Conservation (phyloP, 2,113 vertebrate species). For the Pygathrix nemaeus region DNA sequence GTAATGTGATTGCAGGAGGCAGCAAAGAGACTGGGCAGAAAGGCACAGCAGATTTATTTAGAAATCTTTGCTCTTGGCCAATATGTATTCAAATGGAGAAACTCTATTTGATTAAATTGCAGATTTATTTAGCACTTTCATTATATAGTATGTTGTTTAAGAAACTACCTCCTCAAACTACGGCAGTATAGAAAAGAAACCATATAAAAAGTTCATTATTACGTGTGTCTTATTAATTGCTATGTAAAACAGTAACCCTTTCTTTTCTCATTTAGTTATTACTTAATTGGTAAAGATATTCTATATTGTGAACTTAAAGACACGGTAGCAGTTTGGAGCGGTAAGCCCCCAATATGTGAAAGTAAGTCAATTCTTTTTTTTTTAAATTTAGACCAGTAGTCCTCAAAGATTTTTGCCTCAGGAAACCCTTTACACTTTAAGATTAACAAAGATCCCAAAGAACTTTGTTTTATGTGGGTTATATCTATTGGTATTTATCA, state of each 20-base stretch:
- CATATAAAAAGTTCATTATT: background rate
- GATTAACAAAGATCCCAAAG: background rate
- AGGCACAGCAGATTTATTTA: background rate
- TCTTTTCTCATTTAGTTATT: conserved; percentile 59
- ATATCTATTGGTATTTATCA: conserved; percentile 1
- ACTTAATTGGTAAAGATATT: background rate
- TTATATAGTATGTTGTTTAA: background rate
- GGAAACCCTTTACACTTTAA: background rate
- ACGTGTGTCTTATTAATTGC: background rate
- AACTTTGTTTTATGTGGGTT: background rate
- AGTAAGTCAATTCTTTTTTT: conserved; percentile 49
- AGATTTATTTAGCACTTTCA: background rate
- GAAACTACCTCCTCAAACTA: background rate
- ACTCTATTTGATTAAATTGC: background rate
- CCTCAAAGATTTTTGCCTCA: background rate
- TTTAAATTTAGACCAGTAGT: background rate
- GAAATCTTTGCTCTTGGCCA: background rate
- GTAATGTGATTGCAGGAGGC: background rate
- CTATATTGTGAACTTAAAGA: background rate
- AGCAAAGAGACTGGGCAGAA: background rate
- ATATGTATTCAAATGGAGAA: background rate
- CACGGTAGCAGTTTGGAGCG: accelerated
- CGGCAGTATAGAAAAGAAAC: background rate
- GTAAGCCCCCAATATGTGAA: background rate
- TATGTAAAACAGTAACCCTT: conserved; percentile 14